Conservation (phyloP, 92 coral and sea anemone genomes). For the Epizoanthus illoricatus region DNA sequence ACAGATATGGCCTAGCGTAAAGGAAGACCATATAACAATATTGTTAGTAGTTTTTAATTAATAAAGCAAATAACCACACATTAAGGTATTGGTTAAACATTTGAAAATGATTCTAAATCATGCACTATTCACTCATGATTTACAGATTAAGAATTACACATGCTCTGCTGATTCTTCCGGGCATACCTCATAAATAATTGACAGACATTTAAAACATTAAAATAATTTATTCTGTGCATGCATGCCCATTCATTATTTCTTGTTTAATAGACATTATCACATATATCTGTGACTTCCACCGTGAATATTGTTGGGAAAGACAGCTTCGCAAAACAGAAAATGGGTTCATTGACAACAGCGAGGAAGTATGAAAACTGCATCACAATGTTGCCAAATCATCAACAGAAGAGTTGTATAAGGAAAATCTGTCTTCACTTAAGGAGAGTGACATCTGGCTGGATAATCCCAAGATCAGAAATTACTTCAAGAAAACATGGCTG, state of each 20-base stretch:
- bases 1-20: slow-evolving; percentile 2
- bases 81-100: neutral
- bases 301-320: slow-evolving; percentile 48
- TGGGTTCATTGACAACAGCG: slow-evolving; percentile 35
- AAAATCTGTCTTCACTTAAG: slow-evolving; percentile 47
- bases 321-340: slow-evolving; percentile 46
- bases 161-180: neutral
- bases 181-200: neutral
- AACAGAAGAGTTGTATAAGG: slow-evolving; percentile 48
- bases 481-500: slow-evolving; percentile 55
- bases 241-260: neutral
- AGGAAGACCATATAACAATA: neutral
- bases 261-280: slow-evolving; percentile 12
- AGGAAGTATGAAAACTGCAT: slow-evolving; percentile 51
- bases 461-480: slow-evolving; percentile 53
- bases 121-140: neutral
- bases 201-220: neutral
- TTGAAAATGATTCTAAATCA: neutral
- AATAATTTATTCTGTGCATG: neutral
- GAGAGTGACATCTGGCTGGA: slow-evolving; percentile 43
- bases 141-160: neutral
- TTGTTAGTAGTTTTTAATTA: neutral
- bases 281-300: slow-evolving; percentile 53
- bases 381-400: slow-evolving; percentile 52
- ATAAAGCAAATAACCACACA: slow-evolving; percentile 2